Evolutionary conservation across 30 jellyfish, hydroid and myxozoan species (phyloP), one percentile per base, ranked within the genome.

Genomic region (Nemopilema nomurai): DNA sequence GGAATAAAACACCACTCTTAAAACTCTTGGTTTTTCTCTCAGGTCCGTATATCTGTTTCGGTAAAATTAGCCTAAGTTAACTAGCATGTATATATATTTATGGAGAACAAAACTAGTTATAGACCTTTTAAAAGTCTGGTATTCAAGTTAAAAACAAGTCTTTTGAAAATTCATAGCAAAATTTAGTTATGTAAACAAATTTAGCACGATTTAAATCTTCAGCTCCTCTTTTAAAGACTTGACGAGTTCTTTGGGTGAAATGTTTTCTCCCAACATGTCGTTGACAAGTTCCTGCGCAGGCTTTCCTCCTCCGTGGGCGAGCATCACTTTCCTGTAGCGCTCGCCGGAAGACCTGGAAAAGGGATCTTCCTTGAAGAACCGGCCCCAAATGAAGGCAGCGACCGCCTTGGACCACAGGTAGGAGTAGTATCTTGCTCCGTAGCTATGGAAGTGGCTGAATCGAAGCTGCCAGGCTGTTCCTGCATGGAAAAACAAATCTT

Each of bases 391-490:
- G 29, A 73, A 82, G 18, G 97, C 91, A 8, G 99, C 97, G 18
- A 89, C 96, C 3, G 97, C 99, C 72, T 94, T 90, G 22, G 97
- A 84, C 99, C 99, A 94, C 0, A 94, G 76, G 73, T 94, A 94
- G 9, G 99, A 83, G 83, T 94, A 94, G 77, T 94, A 94, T 74
- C 85, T 94, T 18, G 99, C 97, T 76, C 96, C 97, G 29, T 94
- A 94, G 64, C 97, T 86, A 53, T 80, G 93, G 84, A 94, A 94
- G 69, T 94, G 99, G 67, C 96, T 85, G 90, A 94, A 94, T 16
- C 98, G 97, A 30, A 92, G 89, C 62, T 92, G 98, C 98, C 98
- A 92, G 17, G 97, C 96, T n/a, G 97, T 85, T 18, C 97, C 98
- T 92, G 52, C 57, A 41, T 41, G 57, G 57, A 3, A 41, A 41